A percentile compares a stretch with the other conserved stretches of the same genome.
These are phyloP conservation scores for Eremophila alpestris DNA, from an alignment of 2,797 vertebrate species.

Conservation along the genomic window DNA sequence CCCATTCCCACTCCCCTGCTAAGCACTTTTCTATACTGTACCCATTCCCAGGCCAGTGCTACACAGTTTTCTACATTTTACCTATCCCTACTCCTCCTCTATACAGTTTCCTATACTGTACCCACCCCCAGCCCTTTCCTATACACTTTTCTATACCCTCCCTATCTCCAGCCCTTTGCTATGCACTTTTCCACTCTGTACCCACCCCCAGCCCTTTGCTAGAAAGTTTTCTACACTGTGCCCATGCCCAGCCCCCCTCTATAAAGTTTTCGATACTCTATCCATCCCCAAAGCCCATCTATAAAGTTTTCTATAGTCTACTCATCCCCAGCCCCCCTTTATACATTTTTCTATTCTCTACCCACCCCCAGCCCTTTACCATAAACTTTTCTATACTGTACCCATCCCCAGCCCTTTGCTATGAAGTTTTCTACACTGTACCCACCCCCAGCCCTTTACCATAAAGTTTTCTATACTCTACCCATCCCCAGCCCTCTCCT, in stretches of 20 bases:
- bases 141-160: neutral
- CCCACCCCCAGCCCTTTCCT: neutral
- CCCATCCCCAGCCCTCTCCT: accelerated
- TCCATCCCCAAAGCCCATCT: neutral
- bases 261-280: neutral
- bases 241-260: neutral
- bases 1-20: too few species aligned
- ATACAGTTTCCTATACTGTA: too few species aligned
- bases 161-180: accelerated
- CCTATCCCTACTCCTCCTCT: too few species aligned
- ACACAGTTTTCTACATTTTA: too few species aligned
- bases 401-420: accelerated
- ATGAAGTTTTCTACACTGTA: neutral
- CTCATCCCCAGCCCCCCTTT: accelerated
- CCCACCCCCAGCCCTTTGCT: neutral
- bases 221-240: too few species aligned
- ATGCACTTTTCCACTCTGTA: too few species aligned
- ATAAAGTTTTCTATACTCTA: neutral
- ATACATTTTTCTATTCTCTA: accelerated
- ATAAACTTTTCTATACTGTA: accelerated
- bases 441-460: neutral
- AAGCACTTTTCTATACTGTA: neutral
- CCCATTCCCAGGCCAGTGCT: neutral
- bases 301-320: neutral
- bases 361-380: neutral